Evolutionary conservation across 2,113 vertebrate species (phyloP).

Genomic region (Mus pahari): DNA sequence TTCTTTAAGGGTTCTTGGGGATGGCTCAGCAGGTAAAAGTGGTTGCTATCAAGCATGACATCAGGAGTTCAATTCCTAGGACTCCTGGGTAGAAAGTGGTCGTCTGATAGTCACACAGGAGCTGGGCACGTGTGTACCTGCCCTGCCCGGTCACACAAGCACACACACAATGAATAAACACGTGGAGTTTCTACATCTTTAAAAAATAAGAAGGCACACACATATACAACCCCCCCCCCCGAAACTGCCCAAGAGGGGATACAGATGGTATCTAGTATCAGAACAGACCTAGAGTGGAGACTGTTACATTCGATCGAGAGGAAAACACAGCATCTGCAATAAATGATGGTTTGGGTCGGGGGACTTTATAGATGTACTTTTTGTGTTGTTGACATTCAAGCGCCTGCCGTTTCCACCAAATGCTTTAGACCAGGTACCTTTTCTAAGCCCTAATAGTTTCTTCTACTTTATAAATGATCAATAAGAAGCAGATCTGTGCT

Average conservation of each 20-base stretch:
- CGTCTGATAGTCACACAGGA: neutral
- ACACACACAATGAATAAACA: neutral
- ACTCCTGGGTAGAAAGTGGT: neutral
- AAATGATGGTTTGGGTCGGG: neutral
- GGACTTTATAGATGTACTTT: slow-evolving; percentile 18
- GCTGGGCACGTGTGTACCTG: neutral
- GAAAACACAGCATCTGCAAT: neutral
- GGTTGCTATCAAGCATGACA: neutral
- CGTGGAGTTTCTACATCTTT: too few species aligned
- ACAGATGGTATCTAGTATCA: rapidly evolving
- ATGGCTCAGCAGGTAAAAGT: neutral
- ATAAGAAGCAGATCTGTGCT: neutral
- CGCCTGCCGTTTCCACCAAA: slow-evolving; percentile 38
- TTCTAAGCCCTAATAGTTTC: neutral
- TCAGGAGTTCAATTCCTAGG: too few species aligned
- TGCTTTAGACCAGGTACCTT: neutral
- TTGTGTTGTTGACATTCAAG: neutral
- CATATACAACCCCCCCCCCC: too few species aligned
- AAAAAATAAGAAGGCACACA: neutral
- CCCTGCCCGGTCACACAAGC: neutral
- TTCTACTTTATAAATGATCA: slow-evolving; percentile 57
- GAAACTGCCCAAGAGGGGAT: neutral
- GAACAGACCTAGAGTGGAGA: neutral
- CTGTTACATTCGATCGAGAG: neutral
- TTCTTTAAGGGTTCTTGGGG: neutral